Evolutionary conservation across 2,888 invertebrate species (phyloP).

Genomic region (Polydrusus pterygomalis): DNA sequence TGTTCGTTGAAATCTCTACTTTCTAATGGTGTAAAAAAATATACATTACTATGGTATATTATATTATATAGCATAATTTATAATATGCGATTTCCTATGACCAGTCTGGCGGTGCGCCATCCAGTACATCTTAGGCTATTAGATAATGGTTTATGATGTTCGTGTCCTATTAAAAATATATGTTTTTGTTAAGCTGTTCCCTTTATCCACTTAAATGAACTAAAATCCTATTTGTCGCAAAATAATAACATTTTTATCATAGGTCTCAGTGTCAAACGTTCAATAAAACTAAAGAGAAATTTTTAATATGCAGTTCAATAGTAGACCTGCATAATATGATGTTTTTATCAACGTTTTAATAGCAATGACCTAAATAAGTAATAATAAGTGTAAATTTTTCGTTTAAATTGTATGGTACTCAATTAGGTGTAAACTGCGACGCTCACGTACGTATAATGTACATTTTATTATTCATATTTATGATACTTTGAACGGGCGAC

Average conservation of each 20-base stretch:
- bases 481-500: background rate
- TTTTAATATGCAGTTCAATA: too few relatives aligned
- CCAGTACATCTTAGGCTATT: too few relatives aligned
- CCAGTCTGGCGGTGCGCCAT: too few relatives aligned
- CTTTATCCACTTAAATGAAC: conserved; percentile 3
- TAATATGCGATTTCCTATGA: too few relatives aligned
- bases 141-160: too few relatives aligned
- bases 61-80: too few relatives aligned
- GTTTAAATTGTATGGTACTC: background rate
- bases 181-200: too few relatives aligned
- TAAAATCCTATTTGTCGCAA: conserved; percentile 9
- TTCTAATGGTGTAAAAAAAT: too few relatives aligned
- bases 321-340: background rate
- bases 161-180: too few relatives aligned
- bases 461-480: background rate
- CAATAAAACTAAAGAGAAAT: background rate
- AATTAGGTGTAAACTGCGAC: conserved; percentile 12
- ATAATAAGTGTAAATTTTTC: background rate
- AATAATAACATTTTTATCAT: conserved; percentile 15
- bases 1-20: too few relatives aligned
- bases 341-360: background rate
- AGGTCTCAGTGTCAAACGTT: conserved; percentile 4
- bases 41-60: too few relatives aligned
- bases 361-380: conserved; percentile 13
- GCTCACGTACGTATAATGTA: background rate